Evolutionary conservation across 2,888 invertebrate species (phyloP).

Genomic region (Eristalis arbustorum): DNA sequence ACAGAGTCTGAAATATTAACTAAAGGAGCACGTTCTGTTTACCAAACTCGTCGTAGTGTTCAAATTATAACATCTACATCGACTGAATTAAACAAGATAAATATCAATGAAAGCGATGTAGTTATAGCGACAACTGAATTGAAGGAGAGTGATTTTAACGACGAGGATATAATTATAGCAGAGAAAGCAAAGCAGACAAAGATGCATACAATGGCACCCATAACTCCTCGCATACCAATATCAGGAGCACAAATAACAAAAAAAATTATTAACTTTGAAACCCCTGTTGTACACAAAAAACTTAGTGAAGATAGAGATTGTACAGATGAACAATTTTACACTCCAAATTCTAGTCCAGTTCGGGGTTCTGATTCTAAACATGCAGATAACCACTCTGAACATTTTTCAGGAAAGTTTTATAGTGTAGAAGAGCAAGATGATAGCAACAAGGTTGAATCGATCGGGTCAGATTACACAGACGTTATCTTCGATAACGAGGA

Average conservation of each 20-base stretch:
- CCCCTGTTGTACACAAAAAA: conserved; percentile 72
- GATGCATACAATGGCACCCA: conserved; percentile 30
- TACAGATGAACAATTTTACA: conserved; percentile 49
- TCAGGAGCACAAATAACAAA: conserved; percentile 75
- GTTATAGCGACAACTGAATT: neutral
- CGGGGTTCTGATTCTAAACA: conserved; percentile 7
- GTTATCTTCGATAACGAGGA: conserved; percentile 68
- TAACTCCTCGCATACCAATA: conserved; percentile 76
- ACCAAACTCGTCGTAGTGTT: conserved; percentile 77
- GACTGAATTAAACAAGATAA: conserved; percentile 72
- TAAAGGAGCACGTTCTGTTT: conserved; percentile 73
- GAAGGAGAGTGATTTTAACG: neutral
- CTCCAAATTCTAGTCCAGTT: conserved; percentile 53
- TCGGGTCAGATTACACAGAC: conserved; percentile 40
- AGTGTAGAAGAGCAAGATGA: conserved; percentile 47
- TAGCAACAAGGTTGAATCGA: conserved; percentile 20
- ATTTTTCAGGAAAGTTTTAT: conserved; percentile 23
- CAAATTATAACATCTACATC: conserved; percentile 76
- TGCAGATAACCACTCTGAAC: neutral
- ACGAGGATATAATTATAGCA: neutral
- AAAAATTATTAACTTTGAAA: conserved; percentile 77
- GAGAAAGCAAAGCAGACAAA: neutral
- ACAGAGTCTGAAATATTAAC: conserved; percentile 48
- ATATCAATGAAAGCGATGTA: conserved; percentile 44
- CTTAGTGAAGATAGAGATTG: conserved; percentile 29